phyloP scores from a whole-genome alignment of 2,888 invertebrate species.

The Meganola albula region DNA sequence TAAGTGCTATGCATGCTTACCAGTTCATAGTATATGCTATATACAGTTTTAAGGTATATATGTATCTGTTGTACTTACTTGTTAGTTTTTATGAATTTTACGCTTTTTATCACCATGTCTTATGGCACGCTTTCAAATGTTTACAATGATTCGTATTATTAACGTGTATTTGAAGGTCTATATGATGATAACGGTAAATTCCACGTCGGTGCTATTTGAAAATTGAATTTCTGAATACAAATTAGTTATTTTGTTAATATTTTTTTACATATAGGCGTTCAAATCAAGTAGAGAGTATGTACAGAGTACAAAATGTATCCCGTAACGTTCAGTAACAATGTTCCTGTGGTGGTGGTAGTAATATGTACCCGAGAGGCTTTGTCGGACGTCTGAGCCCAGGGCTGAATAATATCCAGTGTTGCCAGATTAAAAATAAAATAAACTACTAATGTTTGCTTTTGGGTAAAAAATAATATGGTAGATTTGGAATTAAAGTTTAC shows the following conservation, averaged over 20 bases:
- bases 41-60: slow-evolving; percentile 59
- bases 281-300: slow-evolving; percentile 46
- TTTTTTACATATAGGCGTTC: slow-evolving; percentile 59
- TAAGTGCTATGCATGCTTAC: slow-evolving; percentile 75
- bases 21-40: slow-evolving; percentile 74
- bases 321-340: slow-evolving; percentile 57
- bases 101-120: slow-evolving; percentile 54
- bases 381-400: slow-evolving; percentile 9
- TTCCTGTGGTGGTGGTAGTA: slow-evolving; percentile 40
- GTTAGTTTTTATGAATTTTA: slow-evolving; percentile 61
- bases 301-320: slow-evolving; percentile 52
- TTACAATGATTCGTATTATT: slow-evolving; percentile 62
- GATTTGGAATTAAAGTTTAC: too few species aligned
- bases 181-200: too few species aligned
- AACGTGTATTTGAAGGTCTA: slow-evolving; percentile 59
- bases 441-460: too few species aligned
- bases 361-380: slow-evolving; percentile 36
- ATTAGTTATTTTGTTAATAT: not conserved
- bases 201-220: not conserved
- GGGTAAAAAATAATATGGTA: too few species aligned
- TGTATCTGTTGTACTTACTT: slow-evolving; percentile 75
- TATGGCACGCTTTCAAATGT: slow-evolving; percentile 77
- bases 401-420: not conserved
- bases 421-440: not conserved
- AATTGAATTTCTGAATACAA: too few species aligned